Percentiles rank a stretch among this genome's conserved stretches.
Conservation (phyloP, 2,113 vertebrate species). For the Pristiophorus japonicus region DNA sequence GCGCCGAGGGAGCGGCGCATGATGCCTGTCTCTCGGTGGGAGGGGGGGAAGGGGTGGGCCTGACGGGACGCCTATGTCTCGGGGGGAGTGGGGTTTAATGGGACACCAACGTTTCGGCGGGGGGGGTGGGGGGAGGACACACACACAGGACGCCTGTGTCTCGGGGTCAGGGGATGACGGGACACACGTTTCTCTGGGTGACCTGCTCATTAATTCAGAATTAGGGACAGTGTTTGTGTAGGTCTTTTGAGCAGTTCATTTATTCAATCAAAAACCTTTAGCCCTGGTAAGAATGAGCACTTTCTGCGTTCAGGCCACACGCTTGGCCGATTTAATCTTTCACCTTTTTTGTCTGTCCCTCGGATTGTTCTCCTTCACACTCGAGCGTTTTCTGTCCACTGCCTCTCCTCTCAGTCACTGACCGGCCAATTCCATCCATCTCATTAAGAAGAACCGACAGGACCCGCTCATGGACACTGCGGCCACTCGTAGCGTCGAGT, state of each 20-base stretch:
- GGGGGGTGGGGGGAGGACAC: too few species aligned
- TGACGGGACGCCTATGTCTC: too few species aligned
- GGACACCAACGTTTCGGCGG: too few species aligned
- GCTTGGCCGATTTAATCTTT: neutral
- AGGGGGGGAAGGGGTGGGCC: too few species aligned
- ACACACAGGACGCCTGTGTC: too few species aligned
- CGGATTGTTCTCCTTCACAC: constrained; percentile 50
- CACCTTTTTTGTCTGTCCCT: constrained; percentile 54
- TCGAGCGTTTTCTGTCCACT: constrained; percentile 47
- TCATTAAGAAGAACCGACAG: constrained; percentile 91
- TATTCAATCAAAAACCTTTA: neutral
- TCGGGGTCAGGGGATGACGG: too few species aligned
- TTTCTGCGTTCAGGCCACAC: neutral
- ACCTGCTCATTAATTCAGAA: neutral
- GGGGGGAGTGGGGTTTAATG: too few species aligned
- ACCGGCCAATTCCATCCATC: constrained; percentile 83
- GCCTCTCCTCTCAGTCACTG: constrained; percentile 73
- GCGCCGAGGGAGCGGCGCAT: too few species aligned
- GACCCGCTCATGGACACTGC: constrained; percentile 69
- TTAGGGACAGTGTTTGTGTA: neutral
- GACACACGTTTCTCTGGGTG: too few species aligned
- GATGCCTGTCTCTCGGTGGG: too few species aligned
- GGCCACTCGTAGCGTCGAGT: constrained; percentile 43
- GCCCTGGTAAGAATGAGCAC: neutral
- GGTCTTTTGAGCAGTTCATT: neutral